A percentile compares a stretch with the other conserved stretches of the same genome.
phyloP scores from a whole-genome alignment of 2,113 vertebrate species.

The Cyprinodon brontotheroides region DNA sequence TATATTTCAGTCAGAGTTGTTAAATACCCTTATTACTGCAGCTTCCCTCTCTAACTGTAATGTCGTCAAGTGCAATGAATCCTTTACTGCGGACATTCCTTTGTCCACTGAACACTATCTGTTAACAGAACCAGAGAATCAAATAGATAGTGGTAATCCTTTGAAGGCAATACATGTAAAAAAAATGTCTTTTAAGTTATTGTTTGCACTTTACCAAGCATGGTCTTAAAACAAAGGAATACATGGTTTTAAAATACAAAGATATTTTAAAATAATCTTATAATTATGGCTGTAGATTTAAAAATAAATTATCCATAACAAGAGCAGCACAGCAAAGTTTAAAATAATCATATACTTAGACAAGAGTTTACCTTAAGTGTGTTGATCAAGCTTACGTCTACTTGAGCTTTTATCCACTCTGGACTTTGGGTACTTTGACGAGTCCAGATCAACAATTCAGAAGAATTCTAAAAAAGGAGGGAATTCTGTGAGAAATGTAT shows the following conservation, averaged over 20 bases:
- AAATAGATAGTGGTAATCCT: background rate
- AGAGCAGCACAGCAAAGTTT: background rate
- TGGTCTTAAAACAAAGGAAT: background rate
- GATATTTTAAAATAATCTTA: background rate
- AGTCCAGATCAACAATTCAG: conserved; percentile 68
- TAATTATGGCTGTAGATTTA: background rate
- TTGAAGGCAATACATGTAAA: background rate
- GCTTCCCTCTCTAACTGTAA: conserved; percentile 68
- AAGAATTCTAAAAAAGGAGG: conserved; percentile 57
- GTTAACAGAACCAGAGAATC: background rate
- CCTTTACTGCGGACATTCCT: conserved; percentile 62
- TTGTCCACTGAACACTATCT: conserved; percentile 71
- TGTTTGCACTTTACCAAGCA: background rate
- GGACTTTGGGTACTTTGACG: conserved; percentile 65
- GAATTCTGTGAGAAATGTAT: background rate
- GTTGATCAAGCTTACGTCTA: conserved; percentile 56
- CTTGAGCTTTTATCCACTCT: conserved; percentile 72
- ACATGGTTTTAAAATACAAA: background rate
- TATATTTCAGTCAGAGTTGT: background rate
- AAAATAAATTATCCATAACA: background rate
- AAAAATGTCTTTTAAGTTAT: too few relatives aligned
- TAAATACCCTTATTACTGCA: conserved; percentile 66
- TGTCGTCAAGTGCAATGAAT: conserved; percentile 79
- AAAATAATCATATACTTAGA: background rate
- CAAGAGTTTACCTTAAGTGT: conserved; percentile 47